Evolutionary conservation across 2,888 invertebrate species (phyloP), one percentile per base, ranked within the genome.

Genomic region (Yponomeuta plumbellus): DNA sequence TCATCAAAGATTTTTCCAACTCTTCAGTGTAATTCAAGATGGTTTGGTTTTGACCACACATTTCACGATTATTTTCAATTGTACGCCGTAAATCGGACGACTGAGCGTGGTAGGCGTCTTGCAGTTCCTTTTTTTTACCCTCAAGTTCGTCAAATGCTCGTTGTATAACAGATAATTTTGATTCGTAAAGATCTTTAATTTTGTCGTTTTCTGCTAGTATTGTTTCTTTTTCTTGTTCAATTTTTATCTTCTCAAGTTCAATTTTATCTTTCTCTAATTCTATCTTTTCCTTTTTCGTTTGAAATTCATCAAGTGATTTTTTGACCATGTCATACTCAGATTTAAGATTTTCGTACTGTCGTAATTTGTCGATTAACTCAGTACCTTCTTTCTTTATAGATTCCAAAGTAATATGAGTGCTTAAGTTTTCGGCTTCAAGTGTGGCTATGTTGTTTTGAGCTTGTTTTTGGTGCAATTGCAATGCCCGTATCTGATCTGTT

Each of bases 1-100:
- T 74, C 52, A 83, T 75, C 64, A 89, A 75, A 66, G 80, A 75
- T 68, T 76, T 78, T 73, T 89, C 85, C 68, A 90, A 76, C 66
- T 79, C 76, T 72, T 84, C 78, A 68, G 74, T 85, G 40, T 84
- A 78, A 34, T 69, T 65, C 22, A 83, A 66, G 11, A 61, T 17
- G 44, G 44, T 52, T 52, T 17, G 44, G 5, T 17, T 52, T 52
- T 52, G 44, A 52, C 17, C 44, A 52, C 17, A 52, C 3, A 52
- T 52, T 13, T 17, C 44, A 52, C 44, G 44, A 52, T 52, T 52
- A 17, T 52, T 17, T 52, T 17, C 1, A 17, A 52, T 52, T 17
- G 13, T 52, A 52, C 44, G 44, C 44, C 17, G 20, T 22, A 61
- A 34, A 17, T 61, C 61, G 11, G 44, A 52, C 13, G 44, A 52